A percentile compares a stretch with the other conserved stretches of the same genome.
Conservation (phyloP, 2,888 invertebrate genomes). For the Drosophila birchii region DNA sequence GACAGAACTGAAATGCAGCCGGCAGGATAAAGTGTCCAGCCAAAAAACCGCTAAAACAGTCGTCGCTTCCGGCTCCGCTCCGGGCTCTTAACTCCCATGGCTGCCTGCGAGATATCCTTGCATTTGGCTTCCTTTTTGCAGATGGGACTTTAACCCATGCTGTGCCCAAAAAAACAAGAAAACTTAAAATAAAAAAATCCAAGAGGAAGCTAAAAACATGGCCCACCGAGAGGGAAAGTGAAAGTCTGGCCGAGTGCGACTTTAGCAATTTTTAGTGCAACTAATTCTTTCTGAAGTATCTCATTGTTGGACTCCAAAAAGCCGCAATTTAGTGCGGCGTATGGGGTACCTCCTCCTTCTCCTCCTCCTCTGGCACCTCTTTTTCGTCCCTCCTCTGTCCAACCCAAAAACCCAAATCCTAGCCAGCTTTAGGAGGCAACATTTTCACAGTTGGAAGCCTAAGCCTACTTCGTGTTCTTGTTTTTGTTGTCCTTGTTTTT, state of each 20-base stretch:
- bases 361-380: not conserved
- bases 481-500: slow-evolving; percentile 44
- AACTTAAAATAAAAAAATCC: slow-evolving; percentile 27
- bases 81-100: slow-evolving; percentile 17
- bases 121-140: slow-evolving; percentile 21
- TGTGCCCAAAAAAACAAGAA: slow-evolving; percentile 48
- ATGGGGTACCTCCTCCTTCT: slow-evolving; percentile 39
- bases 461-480: slow-evolving; percentile 54
- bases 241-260: slow-evolving; percentile 67
- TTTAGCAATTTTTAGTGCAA: slow-evolving; percentile 81
- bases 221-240: slow-evolving; percentile 35
- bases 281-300: slow-evolving; percentile 81
- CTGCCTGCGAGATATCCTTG: slow-evolving; percentile 25
- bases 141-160: slow-evolving; percentile 30
- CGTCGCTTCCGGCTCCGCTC: slow-evolving; percentile 49
- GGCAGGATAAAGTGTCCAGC: slow-evolving; percentile 51
- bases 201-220: slow-evolving; percentile 7
- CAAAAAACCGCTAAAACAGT: slow-evolving; percentile 64
- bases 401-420: slow-evolving; percentile 23
- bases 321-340: slow-evolving; percentile 79
- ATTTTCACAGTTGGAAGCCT: slow-evolving; percentile 59
- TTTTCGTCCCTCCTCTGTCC: not conserved
- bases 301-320: slow-evolving; percentile 77
- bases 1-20: not conserved
- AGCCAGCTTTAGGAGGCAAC: slow-evolving; percentile 20